Evolutionary conservation across 2,888 invertebrate species (phyloP), one percentile per base, ranked within the genome.

Genomic region (Galeopsomyia nigrocyanea): DNA sequence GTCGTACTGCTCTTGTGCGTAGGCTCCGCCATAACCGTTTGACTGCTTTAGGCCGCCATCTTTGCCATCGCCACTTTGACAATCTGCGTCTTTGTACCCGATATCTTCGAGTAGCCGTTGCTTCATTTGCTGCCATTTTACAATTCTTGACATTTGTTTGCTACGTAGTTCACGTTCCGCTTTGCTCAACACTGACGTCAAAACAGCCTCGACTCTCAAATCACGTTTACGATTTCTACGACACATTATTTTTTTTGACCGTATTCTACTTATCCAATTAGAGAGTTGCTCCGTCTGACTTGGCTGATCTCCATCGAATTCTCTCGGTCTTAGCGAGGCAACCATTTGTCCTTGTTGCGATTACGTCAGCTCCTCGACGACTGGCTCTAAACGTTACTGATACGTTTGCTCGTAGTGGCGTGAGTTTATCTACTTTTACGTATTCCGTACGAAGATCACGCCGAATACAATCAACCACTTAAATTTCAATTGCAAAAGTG

Each of bases 181-280:
- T 77, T 89, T 89, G 75, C 82, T 82, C 68, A 92, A 84, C 55
- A 92, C 90, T 81, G 88, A 87, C 78, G 89, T 88, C 82, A 92
- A 88, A 80, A 92, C 89, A 78, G 92, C 92, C 85, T 92, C 90
- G 79, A 91, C 87, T 78, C 91, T 88, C 76, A 91, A 86, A 84
- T 92, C 89, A 80, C 90, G 90, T 79, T 88, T 89, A 81, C 88
- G 89, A 86, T 88, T 89, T 81, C 88, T 88, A 84, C 89, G 89
- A 79, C 89, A 89, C 80, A 85, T 88, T 7, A 86, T 81, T 82
- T 91, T 91, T 88, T 92, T 92, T 83, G 85, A 87, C 87, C 90
- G 90, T 79, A 92, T 89, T 88, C 89, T 88, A 73, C 88, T 88
- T 82, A 92, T 92, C 92, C 92, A 92, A 79, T 90, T 81, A n/a